Percentiles rank a stretch among this genome's conserved stretches.
phyloP scores from a whole-genome alignment of 2,797 vertebrate genomes.

The Neomorphus geoffroyi region DNA sequence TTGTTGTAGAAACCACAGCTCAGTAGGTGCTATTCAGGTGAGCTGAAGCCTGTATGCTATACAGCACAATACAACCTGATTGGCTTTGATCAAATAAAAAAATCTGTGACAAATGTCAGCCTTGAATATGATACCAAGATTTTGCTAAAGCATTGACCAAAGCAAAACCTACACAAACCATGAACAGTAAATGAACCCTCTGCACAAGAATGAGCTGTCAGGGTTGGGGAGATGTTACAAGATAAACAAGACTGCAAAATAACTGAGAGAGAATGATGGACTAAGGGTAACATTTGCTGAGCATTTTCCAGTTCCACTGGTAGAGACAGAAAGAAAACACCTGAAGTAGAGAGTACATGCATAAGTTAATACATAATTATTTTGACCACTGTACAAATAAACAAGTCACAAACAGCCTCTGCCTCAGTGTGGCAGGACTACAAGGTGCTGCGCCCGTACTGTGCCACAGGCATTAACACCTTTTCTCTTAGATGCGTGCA shows the following conservation, averaged over 20 bases:
- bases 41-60: neutral
- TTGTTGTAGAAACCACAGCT: neutral
- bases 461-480: neutral
- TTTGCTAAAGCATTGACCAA: neutral
- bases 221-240: neutral
- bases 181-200: neutral
- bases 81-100: neutral
- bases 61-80: neutral
- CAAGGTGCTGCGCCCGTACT: rapidly evolving
- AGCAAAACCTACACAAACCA: neutral
- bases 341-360: rapidly evolving
- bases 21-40: neutral
- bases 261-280: neutral
- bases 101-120: neutral
- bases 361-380: neutral
- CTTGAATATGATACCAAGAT: neutral
- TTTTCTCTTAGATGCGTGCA: neutral
- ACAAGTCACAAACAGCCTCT: neutral
- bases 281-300: neutral
- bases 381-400: neutral
- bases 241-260: neutral
- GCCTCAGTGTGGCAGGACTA: neutral
- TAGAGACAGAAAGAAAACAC: neutral
- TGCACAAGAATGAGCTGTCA: rapidly evolving
- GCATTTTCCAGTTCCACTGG: neutral